Evolutionary conservation across 2,888 invertebrate genomes (phyloP).

Genomic region (Patella pellucida): DNA sequence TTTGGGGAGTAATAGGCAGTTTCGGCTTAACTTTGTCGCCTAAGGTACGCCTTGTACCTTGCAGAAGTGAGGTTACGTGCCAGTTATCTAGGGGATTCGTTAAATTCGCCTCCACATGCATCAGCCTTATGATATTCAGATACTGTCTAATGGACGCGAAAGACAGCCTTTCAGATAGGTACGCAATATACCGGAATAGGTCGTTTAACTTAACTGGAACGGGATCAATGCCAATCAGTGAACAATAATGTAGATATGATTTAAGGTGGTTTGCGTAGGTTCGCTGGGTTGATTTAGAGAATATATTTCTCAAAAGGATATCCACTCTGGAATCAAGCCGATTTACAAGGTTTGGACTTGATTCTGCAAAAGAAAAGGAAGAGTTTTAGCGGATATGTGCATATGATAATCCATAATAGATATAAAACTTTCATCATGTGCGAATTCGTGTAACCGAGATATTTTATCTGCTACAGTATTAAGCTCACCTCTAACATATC

Average conservation of each 20-base stretch:
- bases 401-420: background rate
- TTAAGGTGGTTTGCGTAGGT: slow-evolving; percentile 21
- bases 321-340: slow-evolving; percentile 18
- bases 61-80: slow-evolving; percentile 18
- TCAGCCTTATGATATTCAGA: slow-evolving; percentile 3
- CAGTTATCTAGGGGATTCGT: slow-evolving; percentile 13
- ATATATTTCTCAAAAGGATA: slow-evolving; percentile 1
- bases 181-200: slow-evolving; percentile 26
- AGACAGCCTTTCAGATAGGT: slow-evolving; percentile 5
- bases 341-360: background rate
- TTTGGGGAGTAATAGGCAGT: slow-evolving; percentile 12
- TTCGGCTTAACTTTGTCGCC: slow-evolving; percentile 16
- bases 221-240: slow-evolving; percentile 3
- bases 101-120: slow-evolving; percentile 16
- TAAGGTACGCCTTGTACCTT: slow-evolving; percentile 8
- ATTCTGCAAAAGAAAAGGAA: slow-evolving; percentile 16
- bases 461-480: background rate
- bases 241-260: slow-evolving; percentile 21
- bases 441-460: background rate
- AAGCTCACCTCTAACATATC: background rate
- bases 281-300: slow-evolving; percentile 22
- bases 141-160: slow-evolving; percentile 15
- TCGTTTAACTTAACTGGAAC: slow-evolving; percentile 11
- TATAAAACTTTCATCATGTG: too few relatives aligned
- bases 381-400: slow-evolving; percentile 12